Base-by-base conservation (phyloP, 2,113 vertebrate species). In the Xiphorhynchus elegans region DNA sequence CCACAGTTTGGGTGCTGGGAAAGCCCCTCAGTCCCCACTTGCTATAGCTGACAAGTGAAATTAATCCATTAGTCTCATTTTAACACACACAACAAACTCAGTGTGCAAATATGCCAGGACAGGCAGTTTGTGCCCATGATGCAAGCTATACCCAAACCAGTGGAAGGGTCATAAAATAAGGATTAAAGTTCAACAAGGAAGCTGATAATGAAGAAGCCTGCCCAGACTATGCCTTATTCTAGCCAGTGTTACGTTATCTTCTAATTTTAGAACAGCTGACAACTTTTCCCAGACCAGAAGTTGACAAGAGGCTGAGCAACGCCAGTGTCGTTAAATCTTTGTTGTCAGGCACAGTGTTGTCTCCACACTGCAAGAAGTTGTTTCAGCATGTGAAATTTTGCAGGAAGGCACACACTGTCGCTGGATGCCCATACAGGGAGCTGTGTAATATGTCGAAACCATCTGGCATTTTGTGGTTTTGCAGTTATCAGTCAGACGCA, bases 381-480 rank as follows among this genome's bases (percentile, higher is more conserved):
- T 82, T 95, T 66, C 86, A 90, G 95, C 86, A 70, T 96, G 92
- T 87, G 96, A 93, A 95, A 92, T 96, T 87, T 93, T 95, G 66
- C 86, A 79, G 94, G 90, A 89, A 96, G 95, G 90, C 94, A 69
- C 83, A 96, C 89, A 4, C 76, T 89, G 80, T n/a, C 1, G 15
- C 80, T 90, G 83, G 92, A 95, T 95, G 93, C 95, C 96, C 93
- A 90, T 94, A 84, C 86, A 95, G 95, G 69, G 90, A 96, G 80
- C 86, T 93, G 53, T 79, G 88, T 89, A 96, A 72, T 92, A 89
- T 92, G 83, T 58, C 90, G 90, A 94, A 96, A 93, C 95, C 96
- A 97, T 97, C 96, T 97, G 96, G 95, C 96, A 95, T 94, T 94
- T 96, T 81, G 90, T 25, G 56, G 93, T 92, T 93, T 95, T 94